Conservation (phyloP, 2,113 vertebrate genomes). For the Grammomys dolichurus region DNA sequence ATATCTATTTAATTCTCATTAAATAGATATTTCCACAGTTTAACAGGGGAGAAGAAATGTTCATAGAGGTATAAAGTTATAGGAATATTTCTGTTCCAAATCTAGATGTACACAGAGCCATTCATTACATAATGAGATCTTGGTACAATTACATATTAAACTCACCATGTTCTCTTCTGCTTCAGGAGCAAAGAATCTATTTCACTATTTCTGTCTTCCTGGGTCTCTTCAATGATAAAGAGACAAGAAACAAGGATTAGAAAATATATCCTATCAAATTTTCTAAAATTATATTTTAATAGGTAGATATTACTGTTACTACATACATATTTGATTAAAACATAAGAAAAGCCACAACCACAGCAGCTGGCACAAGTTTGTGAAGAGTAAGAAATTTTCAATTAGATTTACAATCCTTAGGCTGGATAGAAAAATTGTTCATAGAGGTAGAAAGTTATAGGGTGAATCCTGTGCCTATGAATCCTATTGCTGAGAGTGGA, state of each 20-base stretch:
- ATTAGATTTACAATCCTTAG: neutral
- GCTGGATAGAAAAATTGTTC: too few relatives aligned
- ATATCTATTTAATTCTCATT: neutral
- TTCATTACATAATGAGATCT: neutral
- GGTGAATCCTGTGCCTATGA: too few relatives aligned
- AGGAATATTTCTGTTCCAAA: neutral
- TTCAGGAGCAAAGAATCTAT: neutral
- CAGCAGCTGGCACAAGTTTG: neutral
- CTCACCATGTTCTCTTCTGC: neutral
- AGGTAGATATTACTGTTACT: neutral
- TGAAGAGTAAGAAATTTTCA: neutral
- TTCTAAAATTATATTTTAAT: neutral
- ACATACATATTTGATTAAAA: conserved; percentile 11
- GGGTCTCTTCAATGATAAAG: neutral
- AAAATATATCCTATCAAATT: neutral
- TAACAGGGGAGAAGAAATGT: neutral
- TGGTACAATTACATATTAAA: neutral
- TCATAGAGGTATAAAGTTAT: neutral
- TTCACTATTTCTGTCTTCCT: neutral
- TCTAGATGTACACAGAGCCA: neutral
- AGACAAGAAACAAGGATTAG: neutral
- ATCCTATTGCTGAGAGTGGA: too few relatives aligned
- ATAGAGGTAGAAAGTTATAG: too few relatives aligned
- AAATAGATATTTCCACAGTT: neutral
- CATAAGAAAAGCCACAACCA: neutral